Evolutionary conservation across 2,113 vertebrate genomes (phyloP).

Genomic region (Sialia sialis): DNA sequence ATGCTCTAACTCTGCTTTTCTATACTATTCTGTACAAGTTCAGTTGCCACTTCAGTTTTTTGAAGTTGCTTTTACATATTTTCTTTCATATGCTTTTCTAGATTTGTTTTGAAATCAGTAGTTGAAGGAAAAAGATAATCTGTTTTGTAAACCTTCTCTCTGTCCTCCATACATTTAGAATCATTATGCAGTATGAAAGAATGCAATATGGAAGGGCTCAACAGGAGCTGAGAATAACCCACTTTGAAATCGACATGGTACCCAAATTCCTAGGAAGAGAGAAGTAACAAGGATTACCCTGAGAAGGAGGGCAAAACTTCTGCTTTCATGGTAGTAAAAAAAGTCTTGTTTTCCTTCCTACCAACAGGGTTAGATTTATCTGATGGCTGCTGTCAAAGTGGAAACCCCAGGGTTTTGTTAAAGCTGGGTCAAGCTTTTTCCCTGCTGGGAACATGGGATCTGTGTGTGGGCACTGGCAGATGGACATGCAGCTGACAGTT

Average conservation of each 20-base stretch:
- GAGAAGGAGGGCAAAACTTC: background rate
- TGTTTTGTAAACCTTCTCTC: background rate
- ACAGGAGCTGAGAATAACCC: background rate
- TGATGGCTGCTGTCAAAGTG: background rate
- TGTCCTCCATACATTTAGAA: background rate
- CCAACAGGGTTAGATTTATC: background rate
- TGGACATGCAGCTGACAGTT: background rate
- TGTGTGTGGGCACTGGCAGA: background rate
- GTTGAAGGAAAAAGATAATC: background rate
- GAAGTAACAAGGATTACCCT: background rate
- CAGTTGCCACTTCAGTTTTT: background rate
- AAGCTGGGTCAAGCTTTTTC: background rate
- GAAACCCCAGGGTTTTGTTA: background rate
- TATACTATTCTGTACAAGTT: background rate
- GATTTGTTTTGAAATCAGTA: background rate
- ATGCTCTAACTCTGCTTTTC: background rate
- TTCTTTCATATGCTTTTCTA: background rate
- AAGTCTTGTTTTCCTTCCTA: background rate
- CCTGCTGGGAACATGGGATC: background rate
- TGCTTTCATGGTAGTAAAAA: background rate
- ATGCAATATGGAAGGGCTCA: background rate
- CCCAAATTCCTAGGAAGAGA: background rate
- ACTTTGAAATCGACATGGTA: background rate
- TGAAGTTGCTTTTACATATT: background rate
- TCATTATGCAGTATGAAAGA: background rate